phyloP scores from a whole-genome alignment of 2,797 vertebrate species.

The Phalanger gymnotis region DNA sequence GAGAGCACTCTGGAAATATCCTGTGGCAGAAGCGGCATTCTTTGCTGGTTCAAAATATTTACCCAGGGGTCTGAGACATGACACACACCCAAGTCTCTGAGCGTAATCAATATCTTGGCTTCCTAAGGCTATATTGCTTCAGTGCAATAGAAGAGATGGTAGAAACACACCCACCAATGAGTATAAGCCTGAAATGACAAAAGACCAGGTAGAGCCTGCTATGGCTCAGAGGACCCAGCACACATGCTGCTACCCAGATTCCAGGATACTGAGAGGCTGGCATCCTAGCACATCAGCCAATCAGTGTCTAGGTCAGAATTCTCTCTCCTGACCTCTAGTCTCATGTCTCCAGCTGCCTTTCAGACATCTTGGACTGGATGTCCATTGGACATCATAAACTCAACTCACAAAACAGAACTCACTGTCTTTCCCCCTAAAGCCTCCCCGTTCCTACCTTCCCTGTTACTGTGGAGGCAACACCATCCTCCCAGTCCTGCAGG shows the following conservation, averaged over 20 bases:
- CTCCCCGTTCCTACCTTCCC: background rate
- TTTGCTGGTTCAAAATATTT: slow-evolving; percentile 50
- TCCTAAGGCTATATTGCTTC: background rate
- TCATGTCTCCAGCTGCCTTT: background rate
- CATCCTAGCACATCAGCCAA: background rate
- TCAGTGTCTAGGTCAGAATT: background rate
- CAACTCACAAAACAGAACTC: background rate
- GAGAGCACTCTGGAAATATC: background rate
- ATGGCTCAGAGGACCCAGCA: background rate
- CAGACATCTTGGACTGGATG: background rate
- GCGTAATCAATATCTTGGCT: background rate
- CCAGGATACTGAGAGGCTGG: background rate
- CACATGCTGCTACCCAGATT: background rate
- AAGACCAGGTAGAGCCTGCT: background rate
- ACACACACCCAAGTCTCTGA: background rate
- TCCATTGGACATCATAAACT: background rate
- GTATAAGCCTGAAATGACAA: background rate
- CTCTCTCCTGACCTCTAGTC: background rate
- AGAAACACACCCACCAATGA: background rate
- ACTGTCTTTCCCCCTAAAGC: background rate
- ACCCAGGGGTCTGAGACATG: background rate
- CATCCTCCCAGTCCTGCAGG: background rate
- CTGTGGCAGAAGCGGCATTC: background rate
- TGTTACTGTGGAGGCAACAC: background rate
- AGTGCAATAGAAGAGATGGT: background rate